Percentiles rank a stretch among this genome's conserved stretches.
phyloP scores from a whole-genome alignment of 2,888 invertebrate species.

The Melanchra persicariae region DNA sequence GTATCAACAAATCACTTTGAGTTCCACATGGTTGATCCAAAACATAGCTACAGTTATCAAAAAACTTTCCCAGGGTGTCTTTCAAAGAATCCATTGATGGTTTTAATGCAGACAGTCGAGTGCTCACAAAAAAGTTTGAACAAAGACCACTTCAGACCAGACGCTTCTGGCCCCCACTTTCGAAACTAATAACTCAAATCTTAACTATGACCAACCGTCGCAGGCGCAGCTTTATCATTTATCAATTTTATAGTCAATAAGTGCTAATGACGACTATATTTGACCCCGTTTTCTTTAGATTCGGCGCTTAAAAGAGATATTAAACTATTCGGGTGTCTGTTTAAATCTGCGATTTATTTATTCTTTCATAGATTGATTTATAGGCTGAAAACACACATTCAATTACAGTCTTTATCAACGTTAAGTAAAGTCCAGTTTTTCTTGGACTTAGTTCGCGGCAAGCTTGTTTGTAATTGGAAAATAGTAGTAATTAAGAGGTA shows the following conservation, averaged over 20 bases:
- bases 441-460: background rate
- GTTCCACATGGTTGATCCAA: slow-evolving; percentile 63
- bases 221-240: slow-evolving; percentile 50
- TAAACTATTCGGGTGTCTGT: slow-evolving; percentile 17
- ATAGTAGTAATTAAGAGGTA: slow-evolving; percentile 43
- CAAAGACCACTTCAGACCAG: slow-evolving; percentile 65
- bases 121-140: slow-evolving; percentile 64
- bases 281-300: slow-evolving; percentile 26
- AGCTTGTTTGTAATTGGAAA: slow-evolving; percentile 40
- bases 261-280: slow-evolving; percentile 44
- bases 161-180: slow-evolving; percentile 60
- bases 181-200: slow-evolving; percentile 61
- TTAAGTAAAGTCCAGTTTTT: slow-evolving; percentile 8
- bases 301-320: slow-evolving; percentile 15
- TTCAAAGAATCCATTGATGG: slow-evolving; percentile 75
- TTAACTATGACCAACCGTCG: slow-evolving; percentile 40
- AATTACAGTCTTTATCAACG: background rate
- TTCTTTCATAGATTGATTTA: slow-evolving; percentile 42
- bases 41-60: slow-evolving; percentile 65
- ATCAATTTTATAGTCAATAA: slow-evolving; percentile 57
- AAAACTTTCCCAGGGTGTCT: slow-evolving; percentile 75
- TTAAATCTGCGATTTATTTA: slow-evolving; percentile 42
- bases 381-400: background rate
- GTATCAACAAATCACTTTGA: slow-evolving; percentile 66
- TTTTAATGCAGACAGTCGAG: slow-evolving; percentile 62